Evolutionary conservation across 2,888 invertebrate species (phyloP).

Genomic region (Drosophila merina): DNA sequence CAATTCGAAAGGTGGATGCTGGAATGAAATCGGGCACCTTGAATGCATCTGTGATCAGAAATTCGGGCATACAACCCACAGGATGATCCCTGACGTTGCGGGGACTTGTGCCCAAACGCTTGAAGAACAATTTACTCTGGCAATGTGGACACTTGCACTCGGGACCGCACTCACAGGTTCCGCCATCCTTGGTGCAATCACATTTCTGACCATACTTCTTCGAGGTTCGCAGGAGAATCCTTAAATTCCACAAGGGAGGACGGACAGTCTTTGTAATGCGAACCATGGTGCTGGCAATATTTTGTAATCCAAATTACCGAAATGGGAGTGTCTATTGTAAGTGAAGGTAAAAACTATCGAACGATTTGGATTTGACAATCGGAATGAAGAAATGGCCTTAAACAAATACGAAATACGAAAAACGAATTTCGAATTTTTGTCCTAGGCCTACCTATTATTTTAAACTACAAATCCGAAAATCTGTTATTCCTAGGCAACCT

Average conservation of each 20-base stretch:
- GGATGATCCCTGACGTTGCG: constrained; percentile 28
- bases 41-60: constrained; percentile 26
- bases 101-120: constrained; percentile 15
- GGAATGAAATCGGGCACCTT: constrained; percentile 35
- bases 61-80: constrained; percentile 3
- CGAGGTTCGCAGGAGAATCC: neutral
- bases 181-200: neutral
- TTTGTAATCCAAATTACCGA: neutral
- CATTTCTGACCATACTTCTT: neutral
- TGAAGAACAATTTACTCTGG: constrained; percentile 2
- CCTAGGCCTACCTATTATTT: constrained; percentile 3
- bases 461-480: constrained; percentile 1
- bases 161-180: constrained; percentile 15
- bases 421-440: neutral
- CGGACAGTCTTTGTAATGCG: too few relatives aligned
- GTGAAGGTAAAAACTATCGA: neutral
- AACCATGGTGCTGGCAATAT: neutral
- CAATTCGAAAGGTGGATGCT: constrained; percentile 14
- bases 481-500: constrained; percentile 2
- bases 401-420: too few relatives aligned
- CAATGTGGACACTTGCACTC: constrained; percentile 11
- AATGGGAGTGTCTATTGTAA: too few relatives aligned
- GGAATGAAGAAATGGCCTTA: neutral
- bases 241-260: neutral
- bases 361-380: neutral